A percentile compares a stretch with the other conserved stretches of the same genome.
Evolutionary conservation across 2,888 invertebrate genomes (phyloP).

Genomic region (Autographa pulchrina): DNA sequence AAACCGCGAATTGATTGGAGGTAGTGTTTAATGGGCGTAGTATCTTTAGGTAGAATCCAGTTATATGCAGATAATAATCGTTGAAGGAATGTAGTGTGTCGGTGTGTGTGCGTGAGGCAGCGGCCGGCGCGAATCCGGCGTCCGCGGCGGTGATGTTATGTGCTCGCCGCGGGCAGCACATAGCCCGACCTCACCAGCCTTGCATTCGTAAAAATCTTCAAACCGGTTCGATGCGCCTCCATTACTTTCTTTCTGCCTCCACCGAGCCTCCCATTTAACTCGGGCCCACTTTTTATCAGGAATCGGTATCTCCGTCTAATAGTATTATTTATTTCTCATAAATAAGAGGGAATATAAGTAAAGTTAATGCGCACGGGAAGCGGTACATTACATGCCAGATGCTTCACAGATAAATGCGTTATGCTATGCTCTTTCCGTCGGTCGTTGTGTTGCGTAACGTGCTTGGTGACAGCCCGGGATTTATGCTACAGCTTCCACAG

Average conservation of each 20-base stretch:
- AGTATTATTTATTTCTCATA: conserved; percentile 90
- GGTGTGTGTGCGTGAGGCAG: conserved; percentile 72
- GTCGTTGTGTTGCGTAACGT: conserved; percentile 78
- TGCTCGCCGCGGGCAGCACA: conserved; percentile 81
- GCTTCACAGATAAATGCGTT: conserved; percentile 81
- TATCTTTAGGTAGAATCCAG: conserved; percentile 80
- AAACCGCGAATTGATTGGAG: conserved; percentile 71
- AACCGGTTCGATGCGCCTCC: conserved; percentile 89
- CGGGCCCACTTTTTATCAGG: conserved; percentile 89
- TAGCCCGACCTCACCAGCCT: conserved; percentile 84
- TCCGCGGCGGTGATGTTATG: conserved; percentile 83
- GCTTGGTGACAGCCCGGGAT: conserved; percentile 75
- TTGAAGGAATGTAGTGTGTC: conserved; percentile 70
- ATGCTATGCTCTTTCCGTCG: conserved; percentile 75
- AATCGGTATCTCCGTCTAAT: conserved; percentile 89
- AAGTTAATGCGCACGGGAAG: conserved; percentile 87
- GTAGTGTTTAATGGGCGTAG: conserved; percentile 80
- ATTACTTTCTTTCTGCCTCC: conserved; percentile 89
- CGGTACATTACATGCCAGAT: conserved; percentile 85
- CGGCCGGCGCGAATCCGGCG: conserved; percentile 86
- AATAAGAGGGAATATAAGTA: conserved; percentile 88
- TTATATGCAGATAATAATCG: conserved; percentile 84
- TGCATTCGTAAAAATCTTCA: conserved; percentile 89
- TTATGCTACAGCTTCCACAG: conserved; percentile 68
- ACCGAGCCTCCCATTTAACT: conserved; percentile 89